These are phyloP conservation scores for chimpanzee (Pan troglodytes) DNA, from an alignment of 2,113 vertebrate species.

Conservation along the genomic window NHGRI_mPanTro3-v2.1_pri NC_072419.2:29915001-29915500, in stretches of 20 bases:
- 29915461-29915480: no score
- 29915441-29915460: no score
- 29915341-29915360: no score
- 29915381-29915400: no score
- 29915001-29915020: neutral
- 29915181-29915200: neutral
- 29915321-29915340: neutral
- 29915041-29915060: neutral
- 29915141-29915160: neutral
- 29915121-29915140: neutral
- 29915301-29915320: neutral
- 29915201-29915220: neutral
- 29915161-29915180: neutral
- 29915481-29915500: no score
- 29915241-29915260: neutral
- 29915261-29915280: neutral
- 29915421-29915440: no score
- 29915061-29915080: neutral
- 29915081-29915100: neutral
- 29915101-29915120: neutral
- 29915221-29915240: neutral
- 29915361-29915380: no score
- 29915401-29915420: no score
- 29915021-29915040: conserved; percentile 13
- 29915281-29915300: neutral